Conservation (phyloP, 2,888 invertebrate species). For the Schrankia costaestrigalis region DNA sequence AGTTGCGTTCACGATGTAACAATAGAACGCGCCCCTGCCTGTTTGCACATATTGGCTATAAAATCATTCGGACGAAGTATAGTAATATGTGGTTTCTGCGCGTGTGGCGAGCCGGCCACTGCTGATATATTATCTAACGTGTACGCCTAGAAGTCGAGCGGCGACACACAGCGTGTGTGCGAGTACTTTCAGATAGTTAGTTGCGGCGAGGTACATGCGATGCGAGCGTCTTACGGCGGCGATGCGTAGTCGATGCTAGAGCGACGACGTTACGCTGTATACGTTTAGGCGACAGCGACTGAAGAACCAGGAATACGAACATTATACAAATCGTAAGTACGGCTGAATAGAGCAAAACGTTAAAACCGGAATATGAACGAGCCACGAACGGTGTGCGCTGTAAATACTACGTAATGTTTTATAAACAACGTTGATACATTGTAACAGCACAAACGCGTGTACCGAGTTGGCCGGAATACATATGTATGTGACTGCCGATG, state of each 20-base stretch:
- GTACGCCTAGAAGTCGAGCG: too few relatives aligned
- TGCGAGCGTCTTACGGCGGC: constrained; percentile 52
- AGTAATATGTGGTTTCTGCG: too few relatives aligned
- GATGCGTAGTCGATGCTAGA: constrained; percentile 56
- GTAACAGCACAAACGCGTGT: constrained; percentile 12
- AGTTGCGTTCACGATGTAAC: constrained; percentile 1
- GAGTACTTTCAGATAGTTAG: constrained; percentile 71
- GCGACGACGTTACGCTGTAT: constrained; percentile 45
- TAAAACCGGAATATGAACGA: constrained; percentile 23
- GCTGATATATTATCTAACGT: constrained; percentile 27
- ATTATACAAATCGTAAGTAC: constrained; percentile 61
- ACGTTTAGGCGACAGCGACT: constrained; percentile 61
- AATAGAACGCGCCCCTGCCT: constrained; percentile 8
- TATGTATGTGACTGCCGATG: constrained; percentile 7
- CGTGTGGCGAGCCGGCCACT: constrained; percentile 2
- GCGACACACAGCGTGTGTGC: constrained; percentile 57
- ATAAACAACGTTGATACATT: constrained; percentile 10
- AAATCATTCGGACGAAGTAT: too few relatives aligned
- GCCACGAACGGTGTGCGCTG: constrained; percentile 4
- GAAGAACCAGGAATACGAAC: constrained; percentile 43
- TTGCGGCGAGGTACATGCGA: constrained; percentile 55
- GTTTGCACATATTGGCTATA: constrained; percentile 4
- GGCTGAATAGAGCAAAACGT: constrained; percentile 39
- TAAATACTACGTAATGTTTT: constrained; percentile 1
- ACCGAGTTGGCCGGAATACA: constrained; percentile 16